Base-by-base conservation (phyloP, 2,113 vertebrate species). In the Aix galericulata region DNA sequence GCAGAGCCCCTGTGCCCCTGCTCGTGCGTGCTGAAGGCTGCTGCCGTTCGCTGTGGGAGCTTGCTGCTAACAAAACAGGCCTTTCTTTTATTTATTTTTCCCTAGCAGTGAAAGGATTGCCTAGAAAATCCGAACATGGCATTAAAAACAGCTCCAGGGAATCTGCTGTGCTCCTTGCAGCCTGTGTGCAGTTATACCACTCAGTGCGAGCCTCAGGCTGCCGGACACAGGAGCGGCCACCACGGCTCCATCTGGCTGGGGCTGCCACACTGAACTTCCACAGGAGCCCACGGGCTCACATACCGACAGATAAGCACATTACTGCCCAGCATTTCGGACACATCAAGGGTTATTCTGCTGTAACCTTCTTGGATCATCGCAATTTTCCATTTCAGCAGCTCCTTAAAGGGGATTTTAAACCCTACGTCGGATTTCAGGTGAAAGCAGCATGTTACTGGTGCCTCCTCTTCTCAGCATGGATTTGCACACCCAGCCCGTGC, bases 211-310 rank as follows among this genome's bases (percentile, higher is more conserved):
- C 68, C 72, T 38, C 36, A 71, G 81, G 9, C 14, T 17, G 3
- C 6, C 16, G 0, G 0, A 6, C 81, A 17, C 44, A 38, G 86
- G 40, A 88, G 73, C 38, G 36, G 78, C 13, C 60, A 78, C 63
- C 53, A 17, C 11, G 0, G 69, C 0, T 1, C 42, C 52, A 53
- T 29, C 53, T 46, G 38, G 31, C 66, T 12, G 17, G 52, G 59
- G 64, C 80, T 86, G 73, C 86, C 10, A 1, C n/a, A 44, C 86
- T 74, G 34, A 77, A 7, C 67, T 66, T 56, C 4, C 15, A 6
- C 0, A 4, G 58, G 44, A 23, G 17, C 66, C 62, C 11, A 5
- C 1, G 2, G 5, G 0, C 42, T 60, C 5, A 1, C 46, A 2
- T 26, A 29, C 29, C 11, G 36, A 6, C 2, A 53, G 48, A 8